These are phyloP conservation scores for Gryllus longicercus DNA, from an alignment of 2,888 invertebrate genomes.

Conservation along the genomic window DNA sequence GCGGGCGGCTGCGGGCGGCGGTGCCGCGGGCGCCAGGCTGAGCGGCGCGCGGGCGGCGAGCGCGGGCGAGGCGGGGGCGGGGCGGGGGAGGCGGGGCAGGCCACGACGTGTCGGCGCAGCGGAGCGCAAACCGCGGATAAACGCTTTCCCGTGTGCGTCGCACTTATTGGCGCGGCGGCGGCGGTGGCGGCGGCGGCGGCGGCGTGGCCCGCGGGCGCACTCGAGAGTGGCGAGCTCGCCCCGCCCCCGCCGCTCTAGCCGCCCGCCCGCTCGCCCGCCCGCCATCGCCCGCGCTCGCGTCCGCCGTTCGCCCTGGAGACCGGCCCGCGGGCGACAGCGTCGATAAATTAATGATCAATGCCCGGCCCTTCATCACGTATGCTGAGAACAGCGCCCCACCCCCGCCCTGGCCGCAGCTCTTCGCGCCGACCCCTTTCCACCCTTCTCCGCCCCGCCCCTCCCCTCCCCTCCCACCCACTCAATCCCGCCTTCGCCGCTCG, in stretches of 20 bases:
- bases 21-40: background rate
- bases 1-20: background rate
- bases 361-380: background rate
- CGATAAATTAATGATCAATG: background rate
- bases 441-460: too few relatives aligned
- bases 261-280: background rate
- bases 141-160: background rate
- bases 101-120: conserved; percentile 8
- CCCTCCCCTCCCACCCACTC: too few relatives aligned
- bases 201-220: background rate
- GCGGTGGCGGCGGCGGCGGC: background rate
- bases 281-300: background rate
- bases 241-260: background rate
- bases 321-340: background rate
- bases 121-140: conserved; percentile 17
- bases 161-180: conserved; percentile 8
- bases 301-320: background rate
- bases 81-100: background rate
- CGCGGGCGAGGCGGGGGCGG: background rate
- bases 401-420: too few relatives aligned
- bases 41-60: background rate
- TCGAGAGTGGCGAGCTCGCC: background rate
- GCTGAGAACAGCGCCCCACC: too few relatives aligned
- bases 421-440: too few relatives aligned
- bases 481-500: too few relatives aligned